These are phyloP conservation scores for Drosophila tropicalis DNA, from an alignment of 1,140 invertebrate species.

Conservation along the genomic window DNA sequence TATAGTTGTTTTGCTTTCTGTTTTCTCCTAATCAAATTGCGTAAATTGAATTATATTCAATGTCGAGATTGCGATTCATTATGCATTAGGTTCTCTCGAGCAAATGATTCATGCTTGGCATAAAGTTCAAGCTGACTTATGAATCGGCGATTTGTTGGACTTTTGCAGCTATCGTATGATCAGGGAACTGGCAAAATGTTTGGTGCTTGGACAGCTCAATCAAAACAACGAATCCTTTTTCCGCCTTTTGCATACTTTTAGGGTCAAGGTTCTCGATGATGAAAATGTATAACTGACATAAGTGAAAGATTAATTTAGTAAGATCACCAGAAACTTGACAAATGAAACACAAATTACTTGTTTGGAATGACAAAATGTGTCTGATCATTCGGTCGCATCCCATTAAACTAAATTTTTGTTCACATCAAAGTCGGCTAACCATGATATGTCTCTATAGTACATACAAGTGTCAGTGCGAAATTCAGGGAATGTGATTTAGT, in stretches of 20 bases:
- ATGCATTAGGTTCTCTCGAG: constrained; percentile 3
- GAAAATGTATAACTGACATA: too few relatives aligned
- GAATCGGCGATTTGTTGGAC: neutral
- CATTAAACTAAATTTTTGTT: neutral
- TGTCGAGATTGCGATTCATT: constrained; percentile 8
- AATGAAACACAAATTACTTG: neutral
- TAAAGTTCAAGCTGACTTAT: neutral
- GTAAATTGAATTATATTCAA: constrained; percentile 3
- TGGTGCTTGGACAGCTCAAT: too few relatives aligned
- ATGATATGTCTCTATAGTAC: neutral
- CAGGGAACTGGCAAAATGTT: neutral
- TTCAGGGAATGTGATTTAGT: constrained; percentile 20
- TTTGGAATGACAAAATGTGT: neutral
- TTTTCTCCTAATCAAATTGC: constrained; percentile 7
- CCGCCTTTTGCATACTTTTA: too few relatives aligned
- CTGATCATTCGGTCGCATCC: neutral
- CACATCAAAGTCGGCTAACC: constrained; percentile 13
- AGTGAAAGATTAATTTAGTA: neutral
- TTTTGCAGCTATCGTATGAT: constrained; percentile 6
- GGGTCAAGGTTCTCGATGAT: too few relatives aligned
- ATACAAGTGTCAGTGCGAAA: constrained; percentile 6
- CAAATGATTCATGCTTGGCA: constrained; percentile 1
- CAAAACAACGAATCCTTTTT: too few relatives aligned
- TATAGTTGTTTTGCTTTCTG: neutral
- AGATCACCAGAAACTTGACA: neutral